Evolutionary conservation across 2,888 invertebrate genomes (phyloP), one percentile per base, ranked within the genome.

Genomic region (Nymphalis c-album): DNA sequence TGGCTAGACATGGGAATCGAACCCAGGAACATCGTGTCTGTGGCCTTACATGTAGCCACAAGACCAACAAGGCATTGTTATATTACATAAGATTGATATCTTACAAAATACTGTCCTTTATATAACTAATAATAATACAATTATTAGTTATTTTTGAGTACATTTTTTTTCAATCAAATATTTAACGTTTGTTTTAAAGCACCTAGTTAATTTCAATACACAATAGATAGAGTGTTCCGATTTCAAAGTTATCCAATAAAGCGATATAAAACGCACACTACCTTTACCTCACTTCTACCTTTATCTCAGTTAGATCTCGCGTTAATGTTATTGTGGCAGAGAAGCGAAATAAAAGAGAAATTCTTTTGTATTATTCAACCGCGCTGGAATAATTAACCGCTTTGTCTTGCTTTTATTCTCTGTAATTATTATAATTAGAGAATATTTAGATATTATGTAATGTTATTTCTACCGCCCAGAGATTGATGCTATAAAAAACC

Each of bases 311-410:
- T 17, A 22, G 46, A 47, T 60, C 26, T 22, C 51, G 60, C 57
- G 53, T 46, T 63, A 67, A 67, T 67, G 53, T 63, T 59, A 53
- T 63, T 67, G 35, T 16, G 45, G 35, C 13, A n/a, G 31, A 18
- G 31, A 16, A 26, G 6, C 16, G 55, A 7, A 60, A 55, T 55
- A 47, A 60, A 47, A 64, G 5, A 57, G 46, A 22, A 20, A 20
- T 40, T 60, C 47, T 60, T 47, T 47, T 55, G 51, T 62, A 62
- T 60, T 50, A 60, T 60, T 17, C 64, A 46, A 51, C 20, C 22
- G 10, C 51, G 18, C 45, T 20, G 45, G 63, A 60, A 60, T 64
- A 68, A 68, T 68, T 68, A 51, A 50, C 50, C 26, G 60, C 55
- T 55, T 66, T 53, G n/a, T 13, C 20, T 46, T 46, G 45, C 47